A percentile compares a stretch with the other conserved stretches of the same genome.
phyloP scores from a whole-genome alignment of 1,140 invertebrate genomes.

The Diorhabda elongata region DNA sequence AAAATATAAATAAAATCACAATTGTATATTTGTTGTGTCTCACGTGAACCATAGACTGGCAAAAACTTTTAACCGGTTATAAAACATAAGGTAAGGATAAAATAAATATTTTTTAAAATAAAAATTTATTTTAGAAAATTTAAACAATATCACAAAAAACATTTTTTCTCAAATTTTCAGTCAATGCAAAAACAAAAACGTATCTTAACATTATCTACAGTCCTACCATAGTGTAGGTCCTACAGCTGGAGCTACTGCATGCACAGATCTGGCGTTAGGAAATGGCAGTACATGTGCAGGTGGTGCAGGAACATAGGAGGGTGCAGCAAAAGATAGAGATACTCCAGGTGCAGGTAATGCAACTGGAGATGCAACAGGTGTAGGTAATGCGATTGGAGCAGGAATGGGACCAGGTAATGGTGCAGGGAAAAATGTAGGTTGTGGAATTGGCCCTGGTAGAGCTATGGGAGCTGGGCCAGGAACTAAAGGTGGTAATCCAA shows the following conservation, averaged over 20 bases:
- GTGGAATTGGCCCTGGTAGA: constrained; percentile 4
- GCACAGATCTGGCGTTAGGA: constrained; percentile 19
- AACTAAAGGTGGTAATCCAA: constrained; percentile 16
- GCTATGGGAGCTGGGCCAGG: constrained; percentile 13
- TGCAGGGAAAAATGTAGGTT: constrained; percentile 5
- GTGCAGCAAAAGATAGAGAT: neutral
- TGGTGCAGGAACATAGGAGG: neutral
- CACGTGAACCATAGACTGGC: too few relatives aligned
- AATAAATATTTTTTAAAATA: too few relatives aligned
- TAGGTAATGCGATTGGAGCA: neutral
- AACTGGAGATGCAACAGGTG: neutral
- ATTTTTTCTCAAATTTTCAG: neutral
- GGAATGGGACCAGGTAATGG: constrained; percentile 14
- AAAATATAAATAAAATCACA: too few relatives aligned
- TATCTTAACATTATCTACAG: neutral
- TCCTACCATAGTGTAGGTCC: neutral
- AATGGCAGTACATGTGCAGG: neutral
- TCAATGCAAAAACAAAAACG: neutral
- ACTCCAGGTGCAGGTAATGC: neutral
- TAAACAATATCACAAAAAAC: neutral
- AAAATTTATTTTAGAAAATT: too few relatives aligned
- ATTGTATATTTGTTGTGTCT: too few relatives aligned
- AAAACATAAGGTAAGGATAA: too few relatives aligned
- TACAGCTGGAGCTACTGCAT: constrained; percentile 21
- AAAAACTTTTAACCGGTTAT: too few relatives aligned